Conservation (phyloP, 2,113 vertebrate species). For the Mystacornis crossleyi region DNA sequence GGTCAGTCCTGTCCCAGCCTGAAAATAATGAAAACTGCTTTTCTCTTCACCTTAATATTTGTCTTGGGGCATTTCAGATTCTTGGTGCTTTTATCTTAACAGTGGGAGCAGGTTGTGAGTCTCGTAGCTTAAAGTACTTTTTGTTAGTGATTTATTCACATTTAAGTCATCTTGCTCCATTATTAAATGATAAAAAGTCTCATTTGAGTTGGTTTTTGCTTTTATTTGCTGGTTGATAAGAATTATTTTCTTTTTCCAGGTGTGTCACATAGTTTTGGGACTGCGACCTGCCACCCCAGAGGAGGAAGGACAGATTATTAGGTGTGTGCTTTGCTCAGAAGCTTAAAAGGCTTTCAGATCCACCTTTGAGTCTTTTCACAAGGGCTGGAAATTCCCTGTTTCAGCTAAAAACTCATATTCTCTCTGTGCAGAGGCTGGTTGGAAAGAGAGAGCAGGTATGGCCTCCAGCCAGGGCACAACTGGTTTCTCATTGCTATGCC, state of each 20-base stretch:
- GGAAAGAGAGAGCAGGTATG: conserved; percentile 94
- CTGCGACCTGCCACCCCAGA: conserved; percentile 92
- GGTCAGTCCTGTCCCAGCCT: neutral
- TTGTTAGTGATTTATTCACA: neutral
- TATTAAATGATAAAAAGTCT: neutral
- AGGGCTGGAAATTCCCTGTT: neutral
- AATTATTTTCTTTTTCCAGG: conserved; percentile 70
- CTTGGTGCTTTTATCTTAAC: neutral
- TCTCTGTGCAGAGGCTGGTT: conserved; percentile 87
- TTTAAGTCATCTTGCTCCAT: neutral
- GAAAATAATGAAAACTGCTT: neutral
- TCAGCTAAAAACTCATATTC: neutral
- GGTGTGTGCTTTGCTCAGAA: conserved; percentile 70
- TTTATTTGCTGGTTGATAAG: neutral
- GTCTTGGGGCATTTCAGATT: neutral
- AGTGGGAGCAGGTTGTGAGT: neutral
- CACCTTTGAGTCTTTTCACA: neutral
- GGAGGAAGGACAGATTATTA: conserved; percentile 97
- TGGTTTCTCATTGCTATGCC: conserved; percentile 99
- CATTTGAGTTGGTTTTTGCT: neutral
- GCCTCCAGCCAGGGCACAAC: conserved; percentile 90
- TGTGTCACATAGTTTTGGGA: conserved; percentile 97
- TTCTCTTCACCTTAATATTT: neutral
- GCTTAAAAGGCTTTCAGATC: neutral
- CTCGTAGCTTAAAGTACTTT: neutral